Base-by-base conservation (phyloP, 2,113 vertebrate genomes). In the Gila orcuttii region DNA sequence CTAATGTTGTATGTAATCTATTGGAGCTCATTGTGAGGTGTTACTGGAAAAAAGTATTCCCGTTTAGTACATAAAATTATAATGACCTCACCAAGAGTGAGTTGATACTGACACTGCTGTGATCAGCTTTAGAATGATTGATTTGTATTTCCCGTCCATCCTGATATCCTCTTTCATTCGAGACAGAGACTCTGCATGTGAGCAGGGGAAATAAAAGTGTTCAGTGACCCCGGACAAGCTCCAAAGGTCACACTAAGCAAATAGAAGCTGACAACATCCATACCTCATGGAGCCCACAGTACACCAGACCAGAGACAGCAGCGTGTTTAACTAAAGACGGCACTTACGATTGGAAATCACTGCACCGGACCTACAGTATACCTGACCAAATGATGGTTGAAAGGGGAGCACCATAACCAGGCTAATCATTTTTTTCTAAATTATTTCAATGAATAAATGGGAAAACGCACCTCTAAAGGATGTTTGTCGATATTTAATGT, bases 211-310 rank as follows among this genome's bases (percentile, higher is more conserved):
- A 73, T 25, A 45, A 84, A 83, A 81, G 39, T 19, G 23, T 73
- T 74, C 4, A 77, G 81, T 87, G 86, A 89, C 86, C 86, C 81
- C 77, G 84, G 52, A 84, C 52, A 69, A 84, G 80, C 74, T 64
- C 6, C 60, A 82, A 83, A 69, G 76, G 84, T 59, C 88, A 87
- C 28, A 25, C n/a, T 55, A 33, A 81, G 86, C 81, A 87, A 89
- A 89, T 86, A 28, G 62, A 75, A 77, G 76, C 71, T 82, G 88
- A 89, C 88, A 87, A 74, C 75, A 12, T 68, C 84, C 86, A 86
- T 86, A 86, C 75, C 59, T 83, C 81, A 80, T 45, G 28, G 19
- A 76, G 83, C 31, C 84, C 42, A 66, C 78, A 52, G 69, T 42
- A 83, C 33, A 50, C 60, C 64, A 73, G 42, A 33, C 59, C 45